phyloP scores from a whole-genome alignment of 2,888 invertebrate species.

The Eupithecia dodoneata region DNA sequence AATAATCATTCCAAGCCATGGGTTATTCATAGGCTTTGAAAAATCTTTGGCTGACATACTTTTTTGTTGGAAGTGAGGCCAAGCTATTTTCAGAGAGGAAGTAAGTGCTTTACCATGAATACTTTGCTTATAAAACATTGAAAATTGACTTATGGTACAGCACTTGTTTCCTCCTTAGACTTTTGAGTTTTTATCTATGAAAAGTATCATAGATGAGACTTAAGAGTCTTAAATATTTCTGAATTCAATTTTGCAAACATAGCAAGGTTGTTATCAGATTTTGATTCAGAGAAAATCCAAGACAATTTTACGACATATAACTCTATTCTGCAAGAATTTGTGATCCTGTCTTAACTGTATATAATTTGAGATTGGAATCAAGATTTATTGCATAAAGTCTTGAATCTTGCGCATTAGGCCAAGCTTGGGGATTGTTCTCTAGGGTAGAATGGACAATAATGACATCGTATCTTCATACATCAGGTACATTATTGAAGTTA shows the following conservation, averaged over 20 bases:
- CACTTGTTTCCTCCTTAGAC: conserved; percentile 20
- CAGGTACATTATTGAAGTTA: no score
- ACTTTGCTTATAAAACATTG: neutral
- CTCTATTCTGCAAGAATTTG: neutral
- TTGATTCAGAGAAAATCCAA: conserved; percentile 55
- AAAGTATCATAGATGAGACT: conserved; percentile 2
- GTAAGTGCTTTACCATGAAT: conserved; percentile 20
- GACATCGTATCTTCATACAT: no score
- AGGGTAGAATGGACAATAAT: no score
- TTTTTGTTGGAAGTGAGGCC: conserved; percentile 63
- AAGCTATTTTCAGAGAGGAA: conserved; percentile 42
- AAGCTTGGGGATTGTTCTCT: no score
- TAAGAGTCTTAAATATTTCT: neutral
- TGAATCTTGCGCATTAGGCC: neutral
- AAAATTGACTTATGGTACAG: conserved; percentile 12
- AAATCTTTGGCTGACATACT: conserved; percentile 65
- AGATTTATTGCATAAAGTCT: neutral
- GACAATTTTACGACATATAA: conserved; percentile 35
- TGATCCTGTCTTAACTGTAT: neutral
- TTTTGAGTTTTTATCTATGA: conserved; percentile 13
- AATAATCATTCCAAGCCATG: conserved; percentile 59
- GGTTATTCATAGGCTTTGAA: conserved; percentile 72
- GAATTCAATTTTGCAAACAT: conserved; percentile 58
- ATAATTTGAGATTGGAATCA: neutral
- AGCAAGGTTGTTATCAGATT: conserved; percentile 56